Percentiles rank a stretch among this genome's conserved stretches.
Evolutionary conservation across 1,140 invertebrate genomes (phyloP).

Genomic region (Drosophila miranda): DNA sequence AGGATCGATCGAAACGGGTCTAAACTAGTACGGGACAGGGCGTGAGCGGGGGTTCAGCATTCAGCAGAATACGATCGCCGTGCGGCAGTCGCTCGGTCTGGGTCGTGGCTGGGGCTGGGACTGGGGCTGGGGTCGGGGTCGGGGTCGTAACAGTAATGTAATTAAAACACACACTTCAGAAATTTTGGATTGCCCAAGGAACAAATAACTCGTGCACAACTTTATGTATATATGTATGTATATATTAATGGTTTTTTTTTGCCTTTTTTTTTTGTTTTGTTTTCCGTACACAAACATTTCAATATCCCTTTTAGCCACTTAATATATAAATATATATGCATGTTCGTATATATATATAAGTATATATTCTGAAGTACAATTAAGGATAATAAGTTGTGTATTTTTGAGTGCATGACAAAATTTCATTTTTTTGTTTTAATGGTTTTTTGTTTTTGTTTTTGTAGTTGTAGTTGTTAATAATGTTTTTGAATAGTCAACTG

Average conservation of each 20-base stretch:
- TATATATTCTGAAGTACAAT: constrained; percentile 49
- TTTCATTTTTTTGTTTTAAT: constrained; percentile 55
- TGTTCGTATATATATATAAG: constrained; percentile 23
- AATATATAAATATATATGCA: constrained; percentile 26
- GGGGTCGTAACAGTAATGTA: constrained; percentile 40
- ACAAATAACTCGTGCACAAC: constrained; percentile 56
- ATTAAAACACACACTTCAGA: constrained; percentile 46
- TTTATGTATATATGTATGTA: constrained; percentile 23
- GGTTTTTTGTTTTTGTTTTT: constrained; percentile 17
- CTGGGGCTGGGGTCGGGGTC: neutral
- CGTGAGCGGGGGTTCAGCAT: neutral
- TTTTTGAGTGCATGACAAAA: constrained; percentile 72
- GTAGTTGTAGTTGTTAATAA: constrained; percentile 2
- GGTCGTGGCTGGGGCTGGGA: neutral
- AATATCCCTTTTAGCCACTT: constrained; percentile 57
- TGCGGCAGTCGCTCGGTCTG: neutral
- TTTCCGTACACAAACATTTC: constrained; percentile 28
- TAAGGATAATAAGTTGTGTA: constrained; percentile 66
- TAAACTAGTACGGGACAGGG: constrained; percentile 6
- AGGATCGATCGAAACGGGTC: constrained; percentile 31
- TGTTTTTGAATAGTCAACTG: constrained; percentile 61
- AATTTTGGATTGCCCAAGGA: constrained; percentile 29
- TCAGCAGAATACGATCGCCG: too few relatives aligned
- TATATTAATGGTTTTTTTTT: constrained; percentile 5
- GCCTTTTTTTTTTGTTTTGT: too few relatives aligned